These are phyloP conservation scores for Holothuria leucospilota DNA, from an alignment of 53 echinoderm and acorn worm species.

Conservation along the genomic window DNA sequence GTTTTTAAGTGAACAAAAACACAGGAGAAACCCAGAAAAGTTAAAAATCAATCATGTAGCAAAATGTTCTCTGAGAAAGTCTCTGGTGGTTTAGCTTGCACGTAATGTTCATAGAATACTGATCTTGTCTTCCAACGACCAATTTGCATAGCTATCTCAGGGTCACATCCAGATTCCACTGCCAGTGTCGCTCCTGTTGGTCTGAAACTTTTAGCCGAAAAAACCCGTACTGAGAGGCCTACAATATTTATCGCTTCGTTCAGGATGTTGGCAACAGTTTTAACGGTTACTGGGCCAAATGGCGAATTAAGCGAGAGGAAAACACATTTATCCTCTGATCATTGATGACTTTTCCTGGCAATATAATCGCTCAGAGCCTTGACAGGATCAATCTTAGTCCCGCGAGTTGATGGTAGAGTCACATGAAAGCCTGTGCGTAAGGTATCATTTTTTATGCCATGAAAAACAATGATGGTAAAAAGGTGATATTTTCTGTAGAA, in stretches of 20 bases:
- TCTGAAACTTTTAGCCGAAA: too few relatives aligned
- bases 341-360: background rate
- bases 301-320: background rate
- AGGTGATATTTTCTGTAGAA: slow-evolving; percentile 30
- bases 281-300: background rate
- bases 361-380: slow-evolving; percentile 39
- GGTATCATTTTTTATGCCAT: slow-evolving; percentile 63
- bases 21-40: too few relatives aligned
- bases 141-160: too few relatives aligned
- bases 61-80: background rate
- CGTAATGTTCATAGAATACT: slow-evolving; percentile 56
- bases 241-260: slow-evolving; percentile 6
- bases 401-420: slow-evolving; percentile 8
- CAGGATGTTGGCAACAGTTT: slow-evolving; percentile 40
- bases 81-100: background rate
- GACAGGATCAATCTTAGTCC: slow-evolving; percentile 50
- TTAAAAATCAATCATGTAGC: background rate
- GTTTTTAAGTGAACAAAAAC: background rate
- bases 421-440: slow-evolving; percentile 48
- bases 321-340: background rate
- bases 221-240: slow-evolving; percentile 7
- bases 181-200: too few relatives aligned
- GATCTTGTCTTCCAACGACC: too few relatives aligned
- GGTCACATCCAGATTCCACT: too few relatives aligned
- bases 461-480: slow-evolving; percentile 36